phyloP scores from a whole-genome alignment of 2,113 vertebrate species.

The Ailurus styani region DNA sequence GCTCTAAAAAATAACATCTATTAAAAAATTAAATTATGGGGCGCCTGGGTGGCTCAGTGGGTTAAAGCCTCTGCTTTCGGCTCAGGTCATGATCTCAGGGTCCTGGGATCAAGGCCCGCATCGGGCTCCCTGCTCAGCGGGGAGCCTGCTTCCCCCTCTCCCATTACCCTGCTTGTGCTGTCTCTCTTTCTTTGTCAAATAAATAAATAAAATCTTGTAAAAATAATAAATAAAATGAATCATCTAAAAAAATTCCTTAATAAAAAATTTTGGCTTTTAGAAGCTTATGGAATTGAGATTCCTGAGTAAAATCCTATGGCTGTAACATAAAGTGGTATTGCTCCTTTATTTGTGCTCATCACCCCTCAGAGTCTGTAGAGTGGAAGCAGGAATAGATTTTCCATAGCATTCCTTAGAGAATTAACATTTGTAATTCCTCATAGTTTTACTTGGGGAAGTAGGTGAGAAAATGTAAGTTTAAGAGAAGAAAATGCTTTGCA shows the following conservation, averaged over 20 bases:
- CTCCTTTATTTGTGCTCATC: background rate
- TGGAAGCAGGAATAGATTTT: background rate
- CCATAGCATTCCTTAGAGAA: background rate
- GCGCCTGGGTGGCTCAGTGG: too few species aligned
- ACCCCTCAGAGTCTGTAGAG: background rate
- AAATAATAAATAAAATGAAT: background rate
- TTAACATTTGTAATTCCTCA: background rate
- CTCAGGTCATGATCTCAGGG: too few species aligned
- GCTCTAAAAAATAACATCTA: background rate
- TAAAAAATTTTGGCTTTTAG: background rate
- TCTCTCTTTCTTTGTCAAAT: too few species aligned
- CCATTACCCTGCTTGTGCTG: too few species aligned
- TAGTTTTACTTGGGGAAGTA: background rate
- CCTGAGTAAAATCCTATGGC: background rate
- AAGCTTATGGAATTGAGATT: background rate
- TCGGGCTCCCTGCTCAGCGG: too few species aligned
- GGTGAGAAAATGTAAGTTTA: background rate
- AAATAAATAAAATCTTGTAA: too few species aligned
- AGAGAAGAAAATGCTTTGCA: conserved; percentile 6
- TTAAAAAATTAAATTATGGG: background rate
- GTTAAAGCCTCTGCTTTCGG: too few species aligned
- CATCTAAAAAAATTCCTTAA: background rate
- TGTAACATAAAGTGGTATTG: background rate
- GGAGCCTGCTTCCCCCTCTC: too few species aligned
- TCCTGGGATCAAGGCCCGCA: too few species aligned